Base-by-base conservation (phyloP, 1,140 invertebrate species). In the Drosophila sp. region DNA sequence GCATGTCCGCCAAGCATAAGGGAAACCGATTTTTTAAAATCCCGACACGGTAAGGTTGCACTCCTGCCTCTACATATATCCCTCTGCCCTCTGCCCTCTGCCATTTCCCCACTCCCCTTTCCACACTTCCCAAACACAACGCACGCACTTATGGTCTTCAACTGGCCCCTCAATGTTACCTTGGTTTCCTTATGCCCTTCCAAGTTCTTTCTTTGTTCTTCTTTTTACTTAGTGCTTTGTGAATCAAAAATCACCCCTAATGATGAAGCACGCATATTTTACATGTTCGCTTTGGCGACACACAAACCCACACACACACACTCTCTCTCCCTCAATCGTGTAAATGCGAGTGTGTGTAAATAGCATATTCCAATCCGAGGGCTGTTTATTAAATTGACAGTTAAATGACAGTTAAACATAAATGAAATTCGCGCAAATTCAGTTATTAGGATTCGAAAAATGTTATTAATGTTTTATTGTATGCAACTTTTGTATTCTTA, bases 211-310 rank as follows among this genome's bases (percentile, higher is more conserved):
- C 57, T 74, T 74, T 74, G 43, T 57, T 56, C 41, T 61, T 59
- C 32, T 64, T 65, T 66, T 46, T 72, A 65, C 40, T 21, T 58
- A 34, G 54, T 46, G 67, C 67, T 71, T 71, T 64, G 66, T 64
- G 64, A 75, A 75, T 72, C 61, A 75, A 64, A 75, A 75, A 72
- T 75, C 72, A 75, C 46, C 72, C 72, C 67, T 75, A 75, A 75
- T 74, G 72, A 71, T 71, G 66, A 71, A 50, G 45, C 58, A 75
- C 72, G 72, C 72, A 75, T 72, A 75, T 75, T 75, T 75, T 57
- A 71, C 66, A 72, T 65, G 66, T 38, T 58, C 43, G 14, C 66
- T 69, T 67, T 62, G 29, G 58, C 50, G 72, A 65, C 66, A 64
- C 29, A 62, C 27, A 45, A 16, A 25, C 38, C 38, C 36, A 46